phyloP scores from a whole-genome alignment of 2,797 vertebrate species.

The Australoheros facetus region DNA sequence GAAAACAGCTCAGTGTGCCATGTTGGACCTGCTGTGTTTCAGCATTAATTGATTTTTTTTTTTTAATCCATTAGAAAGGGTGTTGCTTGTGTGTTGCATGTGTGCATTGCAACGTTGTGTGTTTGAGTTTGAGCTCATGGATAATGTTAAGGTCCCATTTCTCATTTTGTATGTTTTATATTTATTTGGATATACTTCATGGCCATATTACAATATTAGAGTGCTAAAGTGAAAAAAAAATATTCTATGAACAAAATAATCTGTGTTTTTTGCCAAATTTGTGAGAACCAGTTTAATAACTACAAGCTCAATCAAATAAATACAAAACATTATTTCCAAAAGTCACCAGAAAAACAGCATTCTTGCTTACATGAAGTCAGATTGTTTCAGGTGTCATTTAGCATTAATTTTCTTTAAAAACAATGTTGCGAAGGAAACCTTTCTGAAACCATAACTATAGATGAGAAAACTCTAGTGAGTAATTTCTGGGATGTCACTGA shows the following conservation, averaged over 20 bases:
- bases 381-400: neutral
- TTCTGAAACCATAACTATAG: neutral
- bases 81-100: neutral
- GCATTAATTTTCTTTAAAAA: neutral
- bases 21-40: constrained; percentile 16
- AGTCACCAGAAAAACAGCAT: neutral
- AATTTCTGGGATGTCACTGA: neutral
- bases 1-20: constrained; percentile 26
- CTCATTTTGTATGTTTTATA: neutral
- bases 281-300: too few species aligned
- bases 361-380: neutral
- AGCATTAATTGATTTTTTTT: constrained; percentile 31
- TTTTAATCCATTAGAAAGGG: constrained; percentile 13
- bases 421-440: neutral
- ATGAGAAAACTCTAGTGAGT: neutral
- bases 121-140: neutral
- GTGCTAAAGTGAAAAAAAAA: too few species aligned
- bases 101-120: neutral
- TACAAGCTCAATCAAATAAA: too few species aligned
- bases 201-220: too few species aligned
- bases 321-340: neutral
- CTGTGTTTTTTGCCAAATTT: too few species aligned
- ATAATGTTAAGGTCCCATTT: too few species aligned
- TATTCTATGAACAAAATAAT: too few species aligned
- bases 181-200: too few species aligned